A percentile compares a stretch with the other conserved stretches of the same genome.
Evolutionary conservation across 2,888 invertebrate genomes (phyloP).

Genomic region (Eugnorisma glareosa): DNA sequence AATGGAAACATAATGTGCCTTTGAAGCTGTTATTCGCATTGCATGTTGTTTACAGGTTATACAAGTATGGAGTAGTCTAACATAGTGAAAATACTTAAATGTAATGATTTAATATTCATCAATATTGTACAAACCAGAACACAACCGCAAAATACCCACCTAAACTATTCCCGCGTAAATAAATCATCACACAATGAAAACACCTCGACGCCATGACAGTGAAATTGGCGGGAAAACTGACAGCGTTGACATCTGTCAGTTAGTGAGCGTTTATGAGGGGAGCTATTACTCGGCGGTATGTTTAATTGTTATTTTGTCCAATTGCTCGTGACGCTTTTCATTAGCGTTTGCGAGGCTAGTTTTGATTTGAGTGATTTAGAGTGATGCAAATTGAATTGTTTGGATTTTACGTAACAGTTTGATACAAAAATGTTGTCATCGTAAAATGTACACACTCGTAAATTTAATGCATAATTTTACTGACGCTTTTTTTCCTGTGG

Average conservation of each 20-base stretch:
- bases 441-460: not conserved
- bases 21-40: not conserved
- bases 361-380: constrained; percentile 53
- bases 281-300: constrained; percentile 70
- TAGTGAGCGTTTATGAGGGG: constrained; percentile 73
- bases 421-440: too few relatives aligned
- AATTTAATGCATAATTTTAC: not conserved
- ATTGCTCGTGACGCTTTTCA: constrained; percentile 66
- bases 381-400: constrained; percentile 42
- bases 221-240: constrained; percentile 81
- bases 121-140: not conserved
- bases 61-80: not conserved
- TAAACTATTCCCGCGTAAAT: constrained; percentile 50
- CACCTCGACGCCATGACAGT: constrained; percentile 59
- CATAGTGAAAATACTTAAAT: not conserved
- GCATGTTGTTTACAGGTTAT: not conserved
- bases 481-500: not conserved
- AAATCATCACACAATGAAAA: constrained; percentile 57
- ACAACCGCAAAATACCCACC: constrained; percentile 11
- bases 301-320: constrained; percentile 74
- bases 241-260: constrained; percentile 80
- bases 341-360: constrained; percentile 56
- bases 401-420: not conserved
- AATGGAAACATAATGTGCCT: not conserved
- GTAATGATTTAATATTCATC: not conserved